A percentile compares a stretch with the other conserved stretches of the same genome.
These are phyloP conservation scores for Plagodis pulveraria DNA, from an alignment of 2,888 invertebrate genomes.

Conservation along the genomic window DNA sequence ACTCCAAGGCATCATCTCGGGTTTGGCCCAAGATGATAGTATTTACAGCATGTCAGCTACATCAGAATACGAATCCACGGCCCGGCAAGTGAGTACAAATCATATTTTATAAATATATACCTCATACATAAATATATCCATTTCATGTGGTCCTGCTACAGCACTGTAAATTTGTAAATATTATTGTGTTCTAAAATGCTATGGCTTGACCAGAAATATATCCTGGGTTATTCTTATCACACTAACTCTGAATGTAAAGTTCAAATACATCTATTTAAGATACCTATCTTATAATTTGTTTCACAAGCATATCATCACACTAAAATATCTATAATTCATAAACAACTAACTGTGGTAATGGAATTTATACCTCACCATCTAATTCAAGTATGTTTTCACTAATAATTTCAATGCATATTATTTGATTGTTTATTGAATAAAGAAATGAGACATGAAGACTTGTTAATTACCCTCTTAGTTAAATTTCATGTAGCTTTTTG, in stretches of 20 bases:
- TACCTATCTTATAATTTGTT: background rate
- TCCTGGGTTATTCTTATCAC: too few species aligned
- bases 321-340: constrained; percentile 2
- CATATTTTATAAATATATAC: constrained; percentile 10
- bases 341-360: background rate
- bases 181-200: constrained; percentile 20
- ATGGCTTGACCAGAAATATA: background rate
- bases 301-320: constrained; percentile 5
- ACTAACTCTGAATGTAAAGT: too few species aligned
- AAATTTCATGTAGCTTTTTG: constrained; percentile 5
- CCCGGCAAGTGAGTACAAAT: constrained; percentile 79
- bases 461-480: constrained; percentile 33
- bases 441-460: constrained; percentile 31
- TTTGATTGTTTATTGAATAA: constrained; percentile 31
- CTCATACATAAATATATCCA: constrained; percentile 15
- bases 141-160: constrained; percentile 29
- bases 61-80: constrained; percentile 81
- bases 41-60: constrained; percentile 82
- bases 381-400: constrained; percentile 2
- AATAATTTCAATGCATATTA: constrained; percentile 1
- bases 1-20: constrained; percentile 80
- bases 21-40: constrained; percentile 84
- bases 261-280: too few species aligned
- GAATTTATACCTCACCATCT: background rate
- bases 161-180: constrained; percentile 30